These are phyloP conservation scores for Campopleginae sp. DNA, from an alignment of 2,888 invertebrate genomes.

Conservation along the genomic window DNA sequence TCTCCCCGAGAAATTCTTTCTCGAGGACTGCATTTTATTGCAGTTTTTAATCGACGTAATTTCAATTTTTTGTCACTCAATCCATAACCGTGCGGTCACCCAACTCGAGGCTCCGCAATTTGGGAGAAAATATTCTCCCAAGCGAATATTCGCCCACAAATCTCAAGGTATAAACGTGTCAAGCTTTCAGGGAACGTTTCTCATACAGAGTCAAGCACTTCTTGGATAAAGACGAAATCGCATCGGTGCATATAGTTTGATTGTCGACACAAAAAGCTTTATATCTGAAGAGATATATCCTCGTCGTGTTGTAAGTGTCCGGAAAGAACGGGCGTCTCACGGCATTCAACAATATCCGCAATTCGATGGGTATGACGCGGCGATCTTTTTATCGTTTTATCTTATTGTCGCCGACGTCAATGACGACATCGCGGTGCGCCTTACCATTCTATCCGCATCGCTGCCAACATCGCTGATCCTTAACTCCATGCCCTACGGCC, in stretches of 20 bases:
- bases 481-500: conserved; percentile 58
- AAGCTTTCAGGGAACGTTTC: conserved; percentile 8
- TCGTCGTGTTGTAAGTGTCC: conserved; percentile 6
- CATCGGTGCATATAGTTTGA: conserved; percentile 35
- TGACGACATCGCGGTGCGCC: conserved; percentile 41
- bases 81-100: no score
- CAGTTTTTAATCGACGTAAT: background rate
- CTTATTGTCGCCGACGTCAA: conserved; percentile 55
- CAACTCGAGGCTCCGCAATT: no score
- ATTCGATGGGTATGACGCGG: conserved; percentile 72
- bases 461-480: conserved; percentile 65
- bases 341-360: conserved; percentile 64
- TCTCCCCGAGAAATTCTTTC: background rate
- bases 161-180: background rate
- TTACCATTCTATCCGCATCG: conserved; percentile 62
- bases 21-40: background rate
- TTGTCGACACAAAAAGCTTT: conserved; percentile 23
- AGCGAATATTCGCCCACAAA: no score
- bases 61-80: background rate
- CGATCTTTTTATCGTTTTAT: conserved; percentile 71
- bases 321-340: conserved; percentile 4
- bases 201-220: conserved; percentile 36
- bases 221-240: conserved; percentile 48
- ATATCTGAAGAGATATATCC: background rate
- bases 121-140: no score